Conservation (phyloP, 2,113 vertebrate genomes). For the Lophius piscatorius region DNA sequence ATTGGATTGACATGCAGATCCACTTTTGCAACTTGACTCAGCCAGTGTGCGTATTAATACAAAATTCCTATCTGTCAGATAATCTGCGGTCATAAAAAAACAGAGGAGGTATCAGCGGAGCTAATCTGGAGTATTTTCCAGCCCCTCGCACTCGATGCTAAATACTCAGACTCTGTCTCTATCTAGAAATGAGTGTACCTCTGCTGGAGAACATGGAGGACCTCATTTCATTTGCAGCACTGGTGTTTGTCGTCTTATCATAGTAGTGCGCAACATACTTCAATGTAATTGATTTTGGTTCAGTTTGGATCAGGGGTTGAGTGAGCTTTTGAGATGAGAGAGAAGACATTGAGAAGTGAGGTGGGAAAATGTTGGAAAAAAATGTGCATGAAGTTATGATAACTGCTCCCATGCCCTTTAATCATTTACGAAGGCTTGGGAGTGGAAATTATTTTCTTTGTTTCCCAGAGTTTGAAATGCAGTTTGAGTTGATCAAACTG, state of each 20-base stretch:
- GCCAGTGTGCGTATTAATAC: slow-evolving; percentile 13
- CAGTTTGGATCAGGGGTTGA: slow-evolving; percentile 36
- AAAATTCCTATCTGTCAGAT: slow-evolving; percentile 43
- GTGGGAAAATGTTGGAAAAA: slow-evolving; percentile 23
- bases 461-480: slow-evolving; percentile 21
- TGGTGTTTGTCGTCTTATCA: slow-evolving; percentile 63
- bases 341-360: not conserved
- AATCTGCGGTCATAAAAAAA: slow-evolving; percentile 58
- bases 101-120: slow-evolving; percentile 38
- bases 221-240: slow-evolving; percentile 72
- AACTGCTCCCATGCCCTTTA: slow-evolving; percentile 20
- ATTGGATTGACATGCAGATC: not conserved
- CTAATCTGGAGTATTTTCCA: slow-evolving; percentile 36
- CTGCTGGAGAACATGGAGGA: slow-evolving; percentile 56
- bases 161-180: slow-evolving; percentile 34
- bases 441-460: slow-evolving; percentile 46
- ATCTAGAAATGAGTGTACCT: slow-evolving; percentile 27
- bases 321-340: slow-evolving; percentile 44
- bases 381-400: slow-evolving; percentile 34
- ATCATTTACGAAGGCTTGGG: slow-evolving; percentile 21
- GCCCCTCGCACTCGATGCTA: slow-evolving; percentile 5
- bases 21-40: slow-evolving; percentile 13
- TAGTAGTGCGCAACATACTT: slow-evolving; percentile 61
- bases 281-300: slow-evolving; percentile 63
- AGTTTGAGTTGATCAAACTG: slow-evolving; percentile 14